A percentile compares a stretch with the other conserved stretches of the same genome.
Conservation (phyloP, 2,113 vertebrate genomes). For the Vulpes ferrilata region DNA sequence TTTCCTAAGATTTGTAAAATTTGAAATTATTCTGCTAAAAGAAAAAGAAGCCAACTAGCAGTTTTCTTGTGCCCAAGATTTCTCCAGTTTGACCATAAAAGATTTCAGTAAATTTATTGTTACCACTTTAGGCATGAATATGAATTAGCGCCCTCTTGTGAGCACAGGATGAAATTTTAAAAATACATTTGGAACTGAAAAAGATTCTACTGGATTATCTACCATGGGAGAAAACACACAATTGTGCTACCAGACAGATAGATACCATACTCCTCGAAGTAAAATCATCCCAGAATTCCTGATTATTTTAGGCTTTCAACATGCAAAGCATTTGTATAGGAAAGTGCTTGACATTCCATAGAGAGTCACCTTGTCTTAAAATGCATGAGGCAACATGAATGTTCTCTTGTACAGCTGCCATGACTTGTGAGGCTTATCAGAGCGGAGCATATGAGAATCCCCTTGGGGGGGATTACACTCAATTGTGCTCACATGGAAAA, state of each 20-base stretch:
- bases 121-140: slow-evolving; percentile 45
- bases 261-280: not conserved
- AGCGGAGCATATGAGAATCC: not conserved
- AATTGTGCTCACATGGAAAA: not conserved
- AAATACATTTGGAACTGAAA: not conserved
- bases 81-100: not conserved
- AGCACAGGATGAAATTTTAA: slow-evolving; percentile 29
- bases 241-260: not conserved
- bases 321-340: not conserved
- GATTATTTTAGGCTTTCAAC: not conserved
- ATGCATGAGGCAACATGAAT: not conserved
- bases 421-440: not conserved
- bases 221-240: not conserved
- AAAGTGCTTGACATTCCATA: not conserved
- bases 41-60: not conserved
- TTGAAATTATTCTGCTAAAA: slow-evolving; percentile 13
- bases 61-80: slow-evolving; percentile 16
- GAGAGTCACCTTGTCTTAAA: not conserved
- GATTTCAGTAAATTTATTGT: not conserved
- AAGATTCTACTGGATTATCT: not conserved
- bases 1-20: not conserved
- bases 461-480: not conserved
- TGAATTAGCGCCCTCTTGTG: slow-evolving; percentile 74
- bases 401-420: not conserved
- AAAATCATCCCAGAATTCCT: not conserved